Evolutionary conservation across 1,140 invertebrate species (phyloP).

Genomic region (Orius insidiosus): DNA sequence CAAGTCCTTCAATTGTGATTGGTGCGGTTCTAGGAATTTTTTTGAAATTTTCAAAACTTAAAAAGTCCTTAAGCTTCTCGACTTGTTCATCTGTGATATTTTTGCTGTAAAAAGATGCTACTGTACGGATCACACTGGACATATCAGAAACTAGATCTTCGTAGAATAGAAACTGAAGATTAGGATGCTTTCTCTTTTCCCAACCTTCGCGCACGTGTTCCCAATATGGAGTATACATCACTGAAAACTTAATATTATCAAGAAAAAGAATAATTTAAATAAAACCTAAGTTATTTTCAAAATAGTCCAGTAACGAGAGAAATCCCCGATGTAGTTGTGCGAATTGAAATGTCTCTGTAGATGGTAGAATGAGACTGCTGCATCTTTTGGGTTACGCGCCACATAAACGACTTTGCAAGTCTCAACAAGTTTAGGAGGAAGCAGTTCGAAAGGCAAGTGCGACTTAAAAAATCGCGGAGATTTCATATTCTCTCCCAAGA

Average conservation of each 20-base stretch:
- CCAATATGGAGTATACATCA: constrained; percentile 53
- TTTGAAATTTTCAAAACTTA: constrained; percentile 27
- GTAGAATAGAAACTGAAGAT: constrained; percentile 60
- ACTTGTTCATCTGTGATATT: constrained; percentile 33
- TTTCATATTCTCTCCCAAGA: constrained; percentile 22
- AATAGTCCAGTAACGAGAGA: constrained; percentile 27
- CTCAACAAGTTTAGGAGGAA: constrained; percentile 38
- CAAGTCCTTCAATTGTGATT: constrained; percentile 7
- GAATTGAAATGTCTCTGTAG: constrained; percentile 25
- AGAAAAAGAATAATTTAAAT: too few relatives aligned
- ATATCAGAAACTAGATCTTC: constrained; percentile 44
- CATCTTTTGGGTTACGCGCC: constrained; percentile 40
- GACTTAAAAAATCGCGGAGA: constrained; percentile 45
- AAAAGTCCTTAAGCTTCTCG: constrained; percentile 35
- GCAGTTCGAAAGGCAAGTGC: constrained; percentile 44
- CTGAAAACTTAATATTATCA: constrained; percentile 11
- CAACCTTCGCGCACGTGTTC: constrained; percentile 58
- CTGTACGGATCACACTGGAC: constrained; percentile 39
- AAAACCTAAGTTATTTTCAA: constrained; percentile 16
- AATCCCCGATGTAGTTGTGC: constrained; percentile 16
- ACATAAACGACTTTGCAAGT: constrained; percentile 32
- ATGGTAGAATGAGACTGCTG: constrained; percentile 36
- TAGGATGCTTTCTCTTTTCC: constrained; percentile 39
- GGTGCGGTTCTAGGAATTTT: constrained; percentile 11
- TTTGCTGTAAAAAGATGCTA: constrained; percentile 50